These are phyloP conservation scores for Myoxocephalus aenaeus DNA, from an alignment of 2,797 vertebrate species.

Conservation along the genomic window DNA sequence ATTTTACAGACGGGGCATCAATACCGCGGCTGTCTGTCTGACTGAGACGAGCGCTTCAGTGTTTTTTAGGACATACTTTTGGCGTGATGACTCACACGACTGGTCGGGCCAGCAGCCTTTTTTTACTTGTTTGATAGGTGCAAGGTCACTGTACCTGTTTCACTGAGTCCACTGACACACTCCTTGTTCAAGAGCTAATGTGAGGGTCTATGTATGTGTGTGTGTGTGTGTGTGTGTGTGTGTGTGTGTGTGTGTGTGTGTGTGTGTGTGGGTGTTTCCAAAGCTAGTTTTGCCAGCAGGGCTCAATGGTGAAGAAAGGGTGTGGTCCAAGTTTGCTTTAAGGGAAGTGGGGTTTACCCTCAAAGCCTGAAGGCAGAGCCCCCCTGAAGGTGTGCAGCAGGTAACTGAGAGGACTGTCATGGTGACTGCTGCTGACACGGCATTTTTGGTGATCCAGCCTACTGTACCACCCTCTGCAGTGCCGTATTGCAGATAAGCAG, in stretches of 20 bases:
- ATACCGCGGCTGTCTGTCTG: neutral
- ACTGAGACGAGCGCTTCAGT: neutral
- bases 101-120: neutral
- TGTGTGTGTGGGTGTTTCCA: constrained; percentile 21
- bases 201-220: constrained; percentile 1
- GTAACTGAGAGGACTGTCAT: constrained; percentile 17
- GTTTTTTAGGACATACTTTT: neutral
- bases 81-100: constrained; percentile 33
- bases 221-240: neutral
- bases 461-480: neutral
- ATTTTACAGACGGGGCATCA: neutral
- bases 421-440: constrained; percentile 45
- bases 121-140: constrained; percentile 4
- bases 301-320: constrained; percentile 66
- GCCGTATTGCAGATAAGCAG: constrained; percentile 52
- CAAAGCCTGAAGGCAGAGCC: constrained; percentile 29
- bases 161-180: neutral
- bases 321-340: constrained; percentile 62
- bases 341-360: constrained; percentile 16
- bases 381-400: constrained; percentile 16
- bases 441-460: constrained; percentile 22
- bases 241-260: constrained; percentile 1
- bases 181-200: constrained; percentile 10
- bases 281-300: constrained; percentile 34
- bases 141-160: constrained; percentile 31